phyloP scores from a whole-genome alignment of 2,888 invertebrate genomes.

The Tetropium fuscum region DNA sequence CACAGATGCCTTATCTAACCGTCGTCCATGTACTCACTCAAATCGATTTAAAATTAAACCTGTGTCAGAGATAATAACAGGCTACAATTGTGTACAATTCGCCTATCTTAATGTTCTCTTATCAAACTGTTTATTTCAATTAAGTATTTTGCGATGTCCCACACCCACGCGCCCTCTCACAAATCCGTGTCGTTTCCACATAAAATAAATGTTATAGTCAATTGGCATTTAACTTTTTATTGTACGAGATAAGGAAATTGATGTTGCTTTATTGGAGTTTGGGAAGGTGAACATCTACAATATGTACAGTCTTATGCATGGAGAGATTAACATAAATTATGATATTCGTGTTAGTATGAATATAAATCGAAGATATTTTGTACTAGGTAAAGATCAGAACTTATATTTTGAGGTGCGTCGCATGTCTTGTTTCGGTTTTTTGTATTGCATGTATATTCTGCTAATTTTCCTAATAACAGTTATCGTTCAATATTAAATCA shows the following conservation, averaged over 20 bases:
- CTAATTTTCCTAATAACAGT: no score
- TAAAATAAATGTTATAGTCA: slow-evolving; percentile 54
- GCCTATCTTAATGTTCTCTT: slow-evolving; percentile 63
- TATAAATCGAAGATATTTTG: no score
- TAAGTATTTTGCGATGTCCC: slow-evolving; percentile 64
- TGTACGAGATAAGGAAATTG: slow-evolving; percentile 33
- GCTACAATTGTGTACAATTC: slow-evolving; percentile 56
- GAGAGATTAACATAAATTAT: no score
- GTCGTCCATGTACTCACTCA: slow-evolving; percentile 60
- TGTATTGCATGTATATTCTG: no score
- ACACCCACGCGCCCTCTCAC: slow-evolving; percentile 52
- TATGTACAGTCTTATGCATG: no score
- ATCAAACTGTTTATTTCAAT: slow-evolving; percentile 61
- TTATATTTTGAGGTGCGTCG: no score
- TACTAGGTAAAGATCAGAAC: no score
- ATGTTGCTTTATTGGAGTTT: slow-evolving; percentile 1
- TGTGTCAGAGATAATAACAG: slow-evolving; percentile 61
- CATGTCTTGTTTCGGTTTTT: no score
- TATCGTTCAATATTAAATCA: no score
- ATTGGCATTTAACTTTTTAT: slow-evolving; percentile 54
- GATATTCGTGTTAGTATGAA: no score
- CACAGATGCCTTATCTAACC: slow-evolving; percentile 59
- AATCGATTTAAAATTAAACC: slow-evolving; percentile 67
- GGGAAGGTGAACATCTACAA: slow-evolving; percentile 11
- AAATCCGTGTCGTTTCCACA: slow-evolving; percentile 41